Percentiles rank a stretch among this genome's conserved stretches.
Evolutionary conservation across 1,140 invertebrate genomes (phyloP).

Genomic region (Asbolus verrucosus): DNA sequence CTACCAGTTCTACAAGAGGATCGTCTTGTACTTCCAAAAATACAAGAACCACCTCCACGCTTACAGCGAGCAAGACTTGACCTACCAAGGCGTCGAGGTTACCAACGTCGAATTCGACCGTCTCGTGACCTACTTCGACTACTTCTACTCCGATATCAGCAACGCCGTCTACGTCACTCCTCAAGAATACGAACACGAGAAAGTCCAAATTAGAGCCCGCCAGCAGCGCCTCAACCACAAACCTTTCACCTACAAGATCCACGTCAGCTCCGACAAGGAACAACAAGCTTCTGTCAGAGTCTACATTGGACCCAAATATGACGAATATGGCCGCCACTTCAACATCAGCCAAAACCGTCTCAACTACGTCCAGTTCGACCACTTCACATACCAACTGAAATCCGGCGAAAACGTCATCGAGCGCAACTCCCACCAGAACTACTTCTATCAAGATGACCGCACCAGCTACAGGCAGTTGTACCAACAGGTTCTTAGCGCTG

Average conservation of each 20-base stretch:
- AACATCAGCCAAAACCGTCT: conserved; percentile 67
- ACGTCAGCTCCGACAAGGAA: conserved; percentile 70
- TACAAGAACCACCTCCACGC: conserved; percentile 62
- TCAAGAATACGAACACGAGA: conserved; percentile 47
- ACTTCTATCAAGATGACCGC: conserved; percentile 72
- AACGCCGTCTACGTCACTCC: conserved; percentile 69
- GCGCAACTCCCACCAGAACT: conserved; percentile 75
- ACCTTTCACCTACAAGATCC: conserved; percentile 73
- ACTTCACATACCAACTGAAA: conserved; percentile 69
- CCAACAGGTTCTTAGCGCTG: conserved; percentile 69
- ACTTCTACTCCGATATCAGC: conserved; percentile 75
- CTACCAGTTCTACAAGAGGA: conserved; percentile 73
- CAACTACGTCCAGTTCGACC: conserved; percentile 74
- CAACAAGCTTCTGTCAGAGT: conserved; percentile 71
- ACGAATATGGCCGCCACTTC: conserved; percentile 68
- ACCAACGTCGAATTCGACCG: conserved; percentile 73
- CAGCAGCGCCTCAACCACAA: conserved; percentile 71
- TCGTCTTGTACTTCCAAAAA: conserved; percentile 66
- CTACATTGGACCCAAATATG: conserved; percentile 78
- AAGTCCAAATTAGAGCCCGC: conserved; percentile 65
- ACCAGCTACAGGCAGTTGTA: conserved; percentile 72
- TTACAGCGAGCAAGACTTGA: conserved; percentile 72
- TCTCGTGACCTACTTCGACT: conserved; percentile 79
- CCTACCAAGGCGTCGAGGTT: conserved; percentile 72
- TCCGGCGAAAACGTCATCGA: conserved; percentile 76